Percentiles rank a stretch among this genome's conserved stretches.
These are phyloP conservation scores for Hoplias malabaricus DNA, from an alignment of 2,113 vertebrate species.

Conservation along the genomic window DNA sequence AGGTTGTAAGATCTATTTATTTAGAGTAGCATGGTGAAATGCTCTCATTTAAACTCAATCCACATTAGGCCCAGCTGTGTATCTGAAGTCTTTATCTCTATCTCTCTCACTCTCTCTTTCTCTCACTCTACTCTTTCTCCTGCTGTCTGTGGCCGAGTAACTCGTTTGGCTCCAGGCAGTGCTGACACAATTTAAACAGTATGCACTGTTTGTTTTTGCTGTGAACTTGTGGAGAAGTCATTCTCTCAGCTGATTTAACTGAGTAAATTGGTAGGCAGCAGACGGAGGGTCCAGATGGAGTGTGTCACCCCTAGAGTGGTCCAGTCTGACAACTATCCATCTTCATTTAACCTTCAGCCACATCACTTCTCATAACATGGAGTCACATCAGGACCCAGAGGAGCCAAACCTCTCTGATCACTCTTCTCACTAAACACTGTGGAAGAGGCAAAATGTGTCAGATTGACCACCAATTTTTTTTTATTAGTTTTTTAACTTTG, in stretches of 20 bases:
- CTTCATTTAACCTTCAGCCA: too few species aligned
- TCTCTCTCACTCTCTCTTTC: constrained; percentile 1
- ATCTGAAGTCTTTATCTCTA: background rate
- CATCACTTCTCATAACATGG: too few species aligned
- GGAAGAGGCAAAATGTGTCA: background rate
- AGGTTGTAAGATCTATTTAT: constrained; percentile 41
- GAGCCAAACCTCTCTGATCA: background rate
- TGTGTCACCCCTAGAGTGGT: constrained; percentile 2
- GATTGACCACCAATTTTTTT: too few species aligned
- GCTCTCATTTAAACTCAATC: constrained; percentile 17
- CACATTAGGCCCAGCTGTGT: constrained; percentile 17
- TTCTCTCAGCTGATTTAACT: constrained; percentile 43
- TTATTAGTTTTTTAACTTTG: too few species aligned
- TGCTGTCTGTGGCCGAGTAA: constrained; percentile 8
- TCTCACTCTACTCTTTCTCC: background rate
- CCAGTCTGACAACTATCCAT: too few species aligned
- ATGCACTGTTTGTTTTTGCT: constrained; percentile 51
- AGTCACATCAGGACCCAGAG: constrained; percentile 12
- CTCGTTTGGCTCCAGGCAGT: constrained; percentile 28
- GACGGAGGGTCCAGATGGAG: constrained; percentile 39
- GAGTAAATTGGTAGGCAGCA: constrained; percentile 42
- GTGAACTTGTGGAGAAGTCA: constrained; percentile 33
- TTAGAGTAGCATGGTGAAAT: constrained; percentile 25
- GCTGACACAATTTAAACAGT: constrained; percentile 47
- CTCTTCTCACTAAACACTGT: background rate